These are phyloP conservation scores for Eremophila alpestris DNA, from an alignment of 2,797 vertebrate genomes.

Conservation along the genomic window DNA sequence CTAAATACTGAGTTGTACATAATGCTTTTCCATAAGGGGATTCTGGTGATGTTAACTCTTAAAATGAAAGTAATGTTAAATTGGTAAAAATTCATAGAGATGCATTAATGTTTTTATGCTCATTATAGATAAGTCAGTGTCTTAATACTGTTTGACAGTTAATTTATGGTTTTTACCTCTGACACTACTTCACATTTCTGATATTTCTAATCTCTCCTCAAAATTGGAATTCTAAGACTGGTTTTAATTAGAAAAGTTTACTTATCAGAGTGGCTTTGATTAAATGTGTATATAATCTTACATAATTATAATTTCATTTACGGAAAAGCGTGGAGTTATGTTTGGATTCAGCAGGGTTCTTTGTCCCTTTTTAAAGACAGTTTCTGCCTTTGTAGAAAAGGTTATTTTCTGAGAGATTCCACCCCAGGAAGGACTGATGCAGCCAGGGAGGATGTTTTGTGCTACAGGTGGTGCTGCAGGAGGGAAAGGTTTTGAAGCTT, in stretches of 20 bases:
- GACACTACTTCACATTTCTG: conserved; percentile 44
- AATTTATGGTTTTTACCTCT: conserved; percentile 58
- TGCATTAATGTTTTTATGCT: conserved; percentile 41
- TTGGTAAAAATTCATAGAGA: conserved; percentile 9
- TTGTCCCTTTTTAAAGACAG: background rate
- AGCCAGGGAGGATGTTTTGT: background rate
- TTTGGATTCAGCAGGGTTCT: conserved; percentile 41
- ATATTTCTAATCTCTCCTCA: conserved; percentile 57
- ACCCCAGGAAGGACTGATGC: background rate
- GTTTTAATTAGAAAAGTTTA: conserved; percentile 61
- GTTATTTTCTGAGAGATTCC: background rate
- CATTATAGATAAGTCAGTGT: conserved; percentile 64
- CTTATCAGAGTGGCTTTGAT: conserved; percentile 56
- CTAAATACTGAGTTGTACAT: background rate
- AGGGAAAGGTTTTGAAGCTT: background rate
- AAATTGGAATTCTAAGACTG: conserved; percentile 55
- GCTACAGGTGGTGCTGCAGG: background rate
- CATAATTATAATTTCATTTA: conserved; percentile 35
- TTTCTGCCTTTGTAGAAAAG: background rate
- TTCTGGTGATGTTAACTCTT: conserved; percentile 20
- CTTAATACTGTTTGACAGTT: conserved; percentile 50
- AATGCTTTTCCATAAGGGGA: background rate
- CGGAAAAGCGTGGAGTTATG: background rate
- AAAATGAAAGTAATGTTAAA: conserved; percentile 35
- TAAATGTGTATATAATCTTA: conserved; percentile 51